phyloP scores from a whole-genome alignment of 2,797 vertebrate genomes.

The Lophius americanus region DNA sequence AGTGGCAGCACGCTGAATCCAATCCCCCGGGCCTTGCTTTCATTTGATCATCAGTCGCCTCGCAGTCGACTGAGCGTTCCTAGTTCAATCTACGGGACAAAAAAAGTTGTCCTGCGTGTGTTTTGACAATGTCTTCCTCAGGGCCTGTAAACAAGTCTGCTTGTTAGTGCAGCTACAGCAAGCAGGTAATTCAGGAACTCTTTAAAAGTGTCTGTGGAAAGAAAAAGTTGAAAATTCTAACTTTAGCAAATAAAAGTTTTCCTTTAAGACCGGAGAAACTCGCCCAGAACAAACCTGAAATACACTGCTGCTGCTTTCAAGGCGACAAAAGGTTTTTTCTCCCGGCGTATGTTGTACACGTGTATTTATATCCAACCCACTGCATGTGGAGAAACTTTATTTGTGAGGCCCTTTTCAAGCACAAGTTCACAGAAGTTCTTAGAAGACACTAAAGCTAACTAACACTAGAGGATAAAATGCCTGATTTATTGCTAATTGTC shows the following conservation, averaged over 20 bases:
- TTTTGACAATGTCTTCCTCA: constrained; percentile 60
- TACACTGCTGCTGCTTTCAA: constrained; percentile 56
- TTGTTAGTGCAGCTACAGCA: constrained; percentile 67
- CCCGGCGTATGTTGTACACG: too few relatives aligned
- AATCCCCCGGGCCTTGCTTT: constrained; percentile 46
- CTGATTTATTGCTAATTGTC: too few relatives aligned
- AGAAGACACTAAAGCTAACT: too few relatives aligned
- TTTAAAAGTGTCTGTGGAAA: constrained; percentile 17
- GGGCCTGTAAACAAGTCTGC: constrained; percentile 70
- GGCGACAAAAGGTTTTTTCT: constrained; percentile 51
- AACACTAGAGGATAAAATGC: too few relatives aligned
- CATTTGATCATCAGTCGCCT: constrained; percentile 70
- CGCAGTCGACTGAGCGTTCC: constrained; percentile 46
- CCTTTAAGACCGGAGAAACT: constrained; percentile 62
- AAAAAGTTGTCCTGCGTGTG: constrained; percentile 54
- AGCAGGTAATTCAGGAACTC: neutral
- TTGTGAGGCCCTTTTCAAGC: too few relatives aligned
- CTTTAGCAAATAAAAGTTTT: constrained; percentile 60
- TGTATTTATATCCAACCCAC: too few relatives aligned
- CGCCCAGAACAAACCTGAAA: constrained; percentile 64
- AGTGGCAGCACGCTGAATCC: constrained; percentile 51
- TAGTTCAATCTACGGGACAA: constrained; percentile 56
- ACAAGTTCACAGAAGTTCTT: too few relatives aligned
- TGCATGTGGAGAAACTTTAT: too few relatives aligned
- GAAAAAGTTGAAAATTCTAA: constrained; percentile 60